Evolutionary conservation across 2,113 vertebrate genomes (phyloP).

Genomic region (Corydoras maculifer): DNA sequence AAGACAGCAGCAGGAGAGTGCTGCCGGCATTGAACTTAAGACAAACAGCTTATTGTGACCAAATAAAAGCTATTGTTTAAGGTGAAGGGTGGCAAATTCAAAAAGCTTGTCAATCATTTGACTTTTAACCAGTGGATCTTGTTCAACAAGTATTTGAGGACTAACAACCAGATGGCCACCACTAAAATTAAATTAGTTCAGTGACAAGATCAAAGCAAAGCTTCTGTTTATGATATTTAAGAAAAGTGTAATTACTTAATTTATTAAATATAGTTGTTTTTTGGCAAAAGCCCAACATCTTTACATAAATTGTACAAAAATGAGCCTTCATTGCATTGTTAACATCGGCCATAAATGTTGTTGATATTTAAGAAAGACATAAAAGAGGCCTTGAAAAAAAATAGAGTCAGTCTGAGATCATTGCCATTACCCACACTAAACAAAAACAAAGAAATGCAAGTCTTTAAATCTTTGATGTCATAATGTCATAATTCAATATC

Average conservation of each 20-base stretch:
- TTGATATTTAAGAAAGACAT: slow-evolving; percentile 39
- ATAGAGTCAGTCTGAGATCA: slow-evolving; percentile 30
- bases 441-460: slow-evolving; percentile 36
- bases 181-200: slow-evolving; percentile 20
- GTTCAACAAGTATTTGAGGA: slow-evolving; percentile 22
- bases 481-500: slow-evolving; percentile 26
- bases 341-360: slow-evolving; percentile 38
- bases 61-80: slow-evolving; percentile 39
- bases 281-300: no score
- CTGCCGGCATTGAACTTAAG: slow-evolving; percentile 40
- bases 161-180: slow-evolving; percentile 39
- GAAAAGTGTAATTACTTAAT: no score
- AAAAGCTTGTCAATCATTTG: slow-evolving; percentile 51
- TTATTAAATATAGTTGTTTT: background rate
- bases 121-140: slow-evolving; percentile 32
- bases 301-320: slow-evolving; percentile 19
- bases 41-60: slow-evolving; percentile 47
- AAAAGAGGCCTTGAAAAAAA: slow-evolving; percentile 32
- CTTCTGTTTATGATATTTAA: background rate
- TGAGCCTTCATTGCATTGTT: slow-evolving; percentile 40
- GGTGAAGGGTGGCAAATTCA: slow-evolving; percentile 37
- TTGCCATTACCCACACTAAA: background rate
- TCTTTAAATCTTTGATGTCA: slow-evolving; percentile 36
- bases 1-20: slow-evolving; percentile 29
- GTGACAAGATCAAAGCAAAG: background rate